Percentiles rank a stretch among this genome's conserved stretches.
Conservation (phyloP, 2,797 vertebrate species). For the Myripristis murdjan region DNA sequence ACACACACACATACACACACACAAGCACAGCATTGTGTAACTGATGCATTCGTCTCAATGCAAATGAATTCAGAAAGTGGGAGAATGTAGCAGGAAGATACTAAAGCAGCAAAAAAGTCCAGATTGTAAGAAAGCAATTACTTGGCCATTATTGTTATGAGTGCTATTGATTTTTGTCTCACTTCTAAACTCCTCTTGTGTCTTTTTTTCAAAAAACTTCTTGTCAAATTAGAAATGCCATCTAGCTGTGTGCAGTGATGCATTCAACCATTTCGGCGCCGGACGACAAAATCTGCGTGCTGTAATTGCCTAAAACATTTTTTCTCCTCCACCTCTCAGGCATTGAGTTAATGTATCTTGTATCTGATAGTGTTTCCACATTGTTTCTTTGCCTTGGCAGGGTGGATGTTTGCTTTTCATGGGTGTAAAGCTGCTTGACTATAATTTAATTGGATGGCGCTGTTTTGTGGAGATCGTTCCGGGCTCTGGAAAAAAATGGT, state of each 20-base stretch:
- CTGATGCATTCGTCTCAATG: too few relatives aligned
- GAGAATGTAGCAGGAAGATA: too few relatives aligned
- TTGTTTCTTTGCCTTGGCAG: slow-evolving; percentile 54
- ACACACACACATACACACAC: too few relatives aligned
- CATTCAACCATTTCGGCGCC: slow-evolving; percentile 56
- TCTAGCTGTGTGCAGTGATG: slow-evolving; percentile 63
- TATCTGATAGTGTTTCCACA: slow-evolving; percentile 60
- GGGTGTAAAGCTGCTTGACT: slow-evolving; percentile 54
- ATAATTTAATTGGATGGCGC: slow-evolving; percentile 62
- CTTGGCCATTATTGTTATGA: slow-evolving; percentile 13
- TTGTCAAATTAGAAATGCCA: slow-evolving; percentile 61
- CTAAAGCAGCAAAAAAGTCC: not conserved
- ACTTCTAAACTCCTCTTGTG: slow-evolving; percentile 26
- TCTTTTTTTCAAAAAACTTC: slow-evolving; percentile 39
- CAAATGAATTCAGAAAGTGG: too few relatives aligned
- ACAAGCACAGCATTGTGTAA: too few relatives aligned
- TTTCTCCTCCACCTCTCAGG: slow-evolving; percentile 44
- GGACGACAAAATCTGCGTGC: slow-evolving; percentile 52
- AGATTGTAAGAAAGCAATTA: slow-evolving; percentile 2
- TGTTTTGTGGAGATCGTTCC: slow-evolving; percentile 47
- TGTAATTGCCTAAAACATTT: slow-evolving; percentile 65
- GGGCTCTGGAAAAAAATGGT: slow-evolving; percentile 46
- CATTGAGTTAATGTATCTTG: slow-evolving; percentile 53
- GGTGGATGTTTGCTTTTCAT: slow-evolving; percentile 57
- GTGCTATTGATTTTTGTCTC: slow-evolving; percentile 48